Evolutionary conservation across 2,113 vertebrate species (phyloP).

Genomic region (Nanorana parkeri): DNA sequence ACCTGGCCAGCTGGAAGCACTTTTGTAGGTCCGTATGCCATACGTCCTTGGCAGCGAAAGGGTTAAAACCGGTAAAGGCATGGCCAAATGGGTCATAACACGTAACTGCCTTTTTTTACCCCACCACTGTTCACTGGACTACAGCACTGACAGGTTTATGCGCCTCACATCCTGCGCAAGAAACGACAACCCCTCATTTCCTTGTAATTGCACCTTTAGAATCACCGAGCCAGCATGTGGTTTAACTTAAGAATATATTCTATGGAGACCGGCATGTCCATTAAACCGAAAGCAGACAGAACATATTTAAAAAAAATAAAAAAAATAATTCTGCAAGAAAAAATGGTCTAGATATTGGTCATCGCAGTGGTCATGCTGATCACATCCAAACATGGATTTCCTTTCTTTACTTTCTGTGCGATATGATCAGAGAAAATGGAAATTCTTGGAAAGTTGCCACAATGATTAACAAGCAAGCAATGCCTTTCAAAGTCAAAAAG

Average conservation of each 20-base stretch:
- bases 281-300: no score
- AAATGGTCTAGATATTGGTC: constrained; percentile 1
- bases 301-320: background rate
- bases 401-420: background rate
- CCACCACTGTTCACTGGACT: background rate
- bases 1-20: no score
- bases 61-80: no score
- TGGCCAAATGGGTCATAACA: constrained; percentile 2
- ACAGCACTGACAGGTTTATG: constrained; percentile 17
- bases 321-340: background rate
- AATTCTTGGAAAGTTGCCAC: constrained; percentile 13
- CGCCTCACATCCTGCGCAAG: background rate
- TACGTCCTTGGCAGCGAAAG: no score
- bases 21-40: no score
- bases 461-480: constrained; percentile 8
- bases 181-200: constrained; percentile 35
- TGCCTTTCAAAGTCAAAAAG: constrained; percentile 10
- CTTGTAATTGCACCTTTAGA: constrained; percentile 34
- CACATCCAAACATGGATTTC: background rate
- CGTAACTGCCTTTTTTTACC: background rate
- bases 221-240: constrained; percentile 15
- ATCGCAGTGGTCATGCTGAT: background rate
- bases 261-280: background rate
- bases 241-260: constrained; percentile 25
- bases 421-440: constrained; percentile 18